phyloP scores from a whole-genome alignment of 2,113 vertebrate genomes.

The Triplophysa rosa region DNA sequence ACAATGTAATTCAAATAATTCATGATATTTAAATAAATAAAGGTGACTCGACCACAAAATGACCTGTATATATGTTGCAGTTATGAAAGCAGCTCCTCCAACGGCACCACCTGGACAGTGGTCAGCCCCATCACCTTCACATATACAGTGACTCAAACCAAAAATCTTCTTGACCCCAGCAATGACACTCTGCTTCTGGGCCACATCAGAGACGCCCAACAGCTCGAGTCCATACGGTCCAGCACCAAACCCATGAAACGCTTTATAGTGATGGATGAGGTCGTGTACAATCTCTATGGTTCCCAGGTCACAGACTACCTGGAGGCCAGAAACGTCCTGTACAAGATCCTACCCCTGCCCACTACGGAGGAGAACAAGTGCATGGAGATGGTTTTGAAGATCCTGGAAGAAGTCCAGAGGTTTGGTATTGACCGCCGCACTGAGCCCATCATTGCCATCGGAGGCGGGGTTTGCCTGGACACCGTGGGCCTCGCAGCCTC shows the following conservation, averaged over 20 bases:
- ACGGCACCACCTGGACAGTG: constrained; percentile 74
- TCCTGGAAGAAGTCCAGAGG: constrained; percentile 78
- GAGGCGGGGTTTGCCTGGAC: constrained; percentile 81
- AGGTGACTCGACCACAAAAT: not conserved
- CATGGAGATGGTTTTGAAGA: constrained; percentile 76
- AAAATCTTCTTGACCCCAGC: constrained; percentile 71
- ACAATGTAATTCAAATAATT: no score
- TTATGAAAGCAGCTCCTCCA: constrained; percentile 67
- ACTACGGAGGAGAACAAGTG: constrained; percentile 83
- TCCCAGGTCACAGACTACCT: constrained; percentile 71
- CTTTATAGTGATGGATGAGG: constrained; percentile 78
- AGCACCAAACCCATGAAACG: constrained; percentile 70
- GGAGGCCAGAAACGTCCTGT: constrained; percentile 68
- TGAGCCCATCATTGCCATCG: constrained; percentile 80
- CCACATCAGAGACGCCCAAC: constrained; percentile 71
- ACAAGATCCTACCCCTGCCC: constrained; percentile 75
- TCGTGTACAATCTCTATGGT: constrained; percentile 75
- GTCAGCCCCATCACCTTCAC: constrained; percentile 79
- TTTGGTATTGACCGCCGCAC: constrained; percentile 77
- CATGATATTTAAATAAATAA: no score
- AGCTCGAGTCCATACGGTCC: constrained; percentile 60
- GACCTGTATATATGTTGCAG: constrained; percentile 62
- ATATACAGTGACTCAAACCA: constrained; percentile 77
- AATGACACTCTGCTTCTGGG: constrained; percentile 78
- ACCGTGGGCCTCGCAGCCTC: constrained; percentile 79